Conservation (phyloP, 2,888 invertebrate genomes). For the Drosophila atripex region DNA sequence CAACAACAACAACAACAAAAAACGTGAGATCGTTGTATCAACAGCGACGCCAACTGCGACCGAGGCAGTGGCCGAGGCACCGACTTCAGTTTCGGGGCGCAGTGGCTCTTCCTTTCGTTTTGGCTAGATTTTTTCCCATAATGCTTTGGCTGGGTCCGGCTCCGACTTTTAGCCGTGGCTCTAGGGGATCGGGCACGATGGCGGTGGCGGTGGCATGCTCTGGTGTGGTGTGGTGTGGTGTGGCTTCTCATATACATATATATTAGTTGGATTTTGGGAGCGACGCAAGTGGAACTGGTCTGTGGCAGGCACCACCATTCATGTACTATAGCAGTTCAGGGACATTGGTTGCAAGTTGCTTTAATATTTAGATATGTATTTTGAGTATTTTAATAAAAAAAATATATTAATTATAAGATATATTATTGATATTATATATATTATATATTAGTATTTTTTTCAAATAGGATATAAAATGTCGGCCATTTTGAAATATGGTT, state of each 20-base stretch:
- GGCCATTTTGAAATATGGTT: not conserved
- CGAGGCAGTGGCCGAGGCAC: slow-evolving; percentile 41
- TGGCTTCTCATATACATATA: slow-evolving; percentile 46
- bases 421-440: no score
- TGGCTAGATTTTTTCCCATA: slow-evolving; percentile 82
- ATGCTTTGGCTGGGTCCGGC: slow-evolving; percentile 66
- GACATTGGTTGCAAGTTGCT: slow-evolving; percentile 17
- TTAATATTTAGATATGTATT: no score
- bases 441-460: no score
- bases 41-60: slow-evolving; percentile 14
- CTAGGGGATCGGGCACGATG: slow-evolving; percentile 24
- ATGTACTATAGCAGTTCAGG: slow-evolving; percentile 29
- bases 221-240: slow-evolving; percentile 27
- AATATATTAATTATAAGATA: no score
- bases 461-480: not conserved
- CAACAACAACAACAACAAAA: slow-evolving; percentile 26
- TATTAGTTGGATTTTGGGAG: slow-evolving; percentile 77
- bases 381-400: no score
- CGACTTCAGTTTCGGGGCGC: slow-evolving; percentile 55
- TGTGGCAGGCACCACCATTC: slow-evolving; percentile 57
- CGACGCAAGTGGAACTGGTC: slow-evolving; percentile 80
- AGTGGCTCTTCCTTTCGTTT: slow-evolving; percentile 83
- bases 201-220: slow-evolving; percentile 12
- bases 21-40: slow-evolving; percentile 69
- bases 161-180: slow-evolving; percentile 33